A percentile compares a stretch with the other conserved stretches of the same genome.
phyloP scores from a whole-genome alignment of 1,140 invertebrate species.

The Paramacrobiotus metropolitanus region DNA sequence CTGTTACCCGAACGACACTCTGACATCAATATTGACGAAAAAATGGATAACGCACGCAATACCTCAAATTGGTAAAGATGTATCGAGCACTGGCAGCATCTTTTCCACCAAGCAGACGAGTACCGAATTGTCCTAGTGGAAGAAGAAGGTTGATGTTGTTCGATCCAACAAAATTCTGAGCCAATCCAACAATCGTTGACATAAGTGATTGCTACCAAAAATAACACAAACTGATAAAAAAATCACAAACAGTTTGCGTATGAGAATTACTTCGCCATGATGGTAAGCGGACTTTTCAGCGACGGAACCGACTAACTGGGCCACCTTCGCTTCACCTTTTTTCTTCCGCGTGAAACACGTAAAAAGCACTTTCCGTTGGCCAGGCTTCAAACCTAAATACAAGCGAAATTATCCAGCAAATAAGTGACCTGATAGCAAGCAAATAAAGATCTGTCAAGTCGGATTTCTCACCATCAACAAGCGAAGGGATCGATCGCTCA shows the following conservation, averaged over 20 bases:
- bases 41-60: too few species aligned
- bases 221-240: too few species aligned
- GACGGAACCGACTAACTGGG: slow-evolving; percentile 87
- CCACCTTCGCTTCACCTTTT: slow-evolving; percentile 88
- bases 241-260: too few species aligned
- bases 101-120: slow-evolving; percentile 56
- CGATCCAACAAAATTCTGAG: slow-evolving; percentile 91
- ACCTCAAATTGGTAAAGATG: slow-evolving; percentile 81
- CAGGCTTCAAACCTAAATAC: slow-evolving; percentile 87
- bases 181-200: slow-evolving; percentile 86
- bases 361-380: slow-evolving; percentile 78
- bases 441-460: too few species aligned
- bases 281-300: slow-evolving; percentile 93
- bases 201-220: slow-evolving; percentile 68
- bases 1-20: too few species aligned
- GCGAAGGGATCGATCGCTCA: slow-evolving; percentile 73
- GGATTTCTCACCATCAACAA: slow-evolving; percentile 87
- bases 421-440: slow-evolving; percentile 7
- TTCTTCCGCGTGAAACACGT: slow-evolving; percentile 92
- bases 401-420: not conserved
- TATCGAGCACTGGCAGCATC: slow-evolving; percentile 93
- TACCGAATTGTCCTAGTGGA: slow-evolving; percentile 70
- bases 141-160: slow-evolving; percentile 92
- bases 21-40: too few species aligned
- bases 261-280: slow-evolving; percentile 97